Evolutionary conservation across 2,797 vertebrate genomes (phyloP).

Genomic region (Dicrostonyx torquatus): DNA sequence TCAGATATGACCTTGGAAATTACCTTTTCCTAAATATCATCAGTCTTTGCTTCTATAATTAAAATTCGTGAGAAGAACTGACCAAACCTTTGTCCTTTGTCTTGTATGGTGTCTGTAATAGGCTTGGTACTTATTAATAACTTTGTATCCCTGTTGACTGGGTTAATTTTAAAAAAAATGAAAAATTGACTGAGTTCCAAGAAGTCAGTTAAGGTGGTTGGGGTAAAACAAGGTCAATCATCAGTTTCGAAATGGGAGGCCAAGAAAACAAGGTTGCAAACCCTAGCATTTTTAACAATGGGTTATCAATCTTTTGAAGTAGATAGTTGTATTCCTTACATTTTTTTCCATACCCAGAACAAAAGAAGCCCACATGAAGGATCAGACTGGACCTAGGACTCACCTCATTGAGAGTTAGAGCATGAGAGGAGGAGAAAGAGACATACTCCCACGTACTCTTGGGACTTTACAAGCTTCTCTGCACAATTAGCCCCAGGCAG

Average conservation of each 20-base stretch:
- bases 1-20: slow-evolving; percentile 58
- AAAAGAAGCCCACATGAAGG: not conserved
- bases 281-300: not conserved
- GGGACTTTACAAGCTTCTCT: not conserved
- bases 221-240: not conserved
- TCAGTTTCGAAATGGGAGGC: not conserved
- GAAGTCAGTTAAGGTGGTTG: not conserved
- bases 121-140: not conserved
- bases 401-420: not conserved
- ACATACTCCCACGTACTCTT: not conserved
- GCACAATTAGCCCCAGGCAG: not conserved
- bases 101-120: not conserved
- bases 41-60: slow-evolving; percentile 39
- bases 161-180: not conserved
- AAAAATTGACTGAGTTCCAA: not conserved
- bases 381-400: not conserved
- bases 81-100: not conserved
- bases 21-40: slow-evolving; percentile 56
- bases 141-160: not conserved
- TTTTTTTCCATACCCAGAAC: not conserved
- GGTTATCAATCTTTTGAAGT: not conserved
- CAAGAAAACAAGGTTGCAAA: not conserved
- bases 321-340: not conserved
- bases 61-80: not conserved
- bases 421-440: not conserved